Base-by-base conservation (phyloP, 2,888 invertebrate species). In the Erebia ligea region DNA sequence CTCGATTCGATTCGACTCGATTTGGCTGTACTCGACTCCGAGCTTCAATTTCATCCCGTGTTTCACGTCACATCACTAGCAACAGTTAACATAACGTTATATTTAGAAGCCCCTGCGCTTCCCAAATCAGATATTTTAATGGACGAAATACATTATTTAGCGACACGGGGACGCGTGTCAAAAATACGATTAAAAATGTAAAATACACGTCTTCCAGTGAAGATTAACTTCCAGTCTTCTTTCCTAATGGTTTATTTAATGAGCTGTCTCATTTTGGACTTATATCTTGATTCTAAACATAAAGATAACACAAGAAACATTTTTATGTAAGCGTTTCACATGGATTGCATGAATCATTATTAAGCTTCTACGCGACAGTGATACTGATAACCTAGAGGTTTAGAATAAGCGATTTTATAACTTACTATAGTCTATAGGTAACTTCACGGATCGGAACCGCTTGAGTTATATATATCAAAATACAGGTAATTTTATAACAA, bases 91-190 rank as follows among this genome's bases (percentile, higher is more conserved):
- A 78, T 79, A 76, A 77, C 75, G 76, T 76, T 89, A 89, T 88
- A 86, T 89, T 88, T 89, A 88, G 87, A 85, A 81, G 80, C 81
- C 82, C 81, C 82, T 84, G 86, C 84, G 83, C 84, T 83, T 81
- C 57, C 80, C 82, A 80, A 82, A 80, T 80, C 81, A 83, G 82
- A 86, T 83, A 82, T 85, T 86, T 88, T 88, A 90, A 90, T 89
- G 88, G 86, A 81, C 77, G 80, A 81, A 77, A 79, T 79, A 82
- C 86, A 89, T 90, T 89, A 88, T 86, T 89, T 85, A 87, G 84
- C 82, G 82, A 86, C 81, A 83, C 85, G 86, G 82, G 84, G 85
- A 90, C 17, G 87, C 84, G 84, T 85, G 85, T 86, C 87, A 88
- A 84, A 86, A 80, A 76, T 75, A 79, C 75, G 79, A 75, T 81